A percentile compares a stretch with the other conserved stretches of the same genome.
These are phyloP conservation scores for Pogonomyrmex californicus DNA, from an alignment of 1,140 invertebrate species.

Conservation along the genomic window DNA sequence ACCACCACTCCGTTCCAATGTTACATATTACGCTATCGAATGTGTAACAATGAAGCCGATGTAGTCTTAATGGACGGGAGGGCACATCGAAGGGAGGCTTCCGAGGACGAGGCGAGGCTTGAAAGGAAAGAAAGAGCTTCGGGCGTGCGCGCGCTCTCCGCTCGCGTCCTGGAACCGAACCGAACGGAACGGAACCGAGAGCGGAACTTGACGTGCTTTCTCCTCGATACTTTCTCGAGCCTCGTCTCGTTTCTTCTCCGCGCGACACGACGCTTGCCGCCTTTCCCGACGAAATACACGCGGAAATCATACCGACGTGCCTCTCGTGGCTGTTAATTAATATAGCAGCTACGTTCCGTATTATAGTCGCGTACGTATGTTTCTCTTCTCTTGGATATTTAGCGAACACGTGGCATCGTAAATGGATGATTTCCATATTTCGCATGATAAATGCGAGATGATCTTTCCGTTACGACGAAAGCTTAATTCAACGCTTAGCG, in stretches of 20 bases:
- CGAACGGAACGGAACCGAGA: constrained; percentile 49
- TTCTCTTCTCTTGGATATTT: background rate
- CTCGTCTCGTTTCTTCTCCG: constrained; percentile 16
- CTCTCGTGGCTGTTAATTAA: background rate
- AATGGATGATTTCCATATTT: background rate
- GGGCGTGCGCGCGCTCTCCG: background rate
- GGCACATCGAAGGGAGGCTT: constrained; percentile 29
- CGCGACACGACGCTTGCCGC: constrained; percentile 15
- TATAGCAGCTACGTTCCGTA: background rate
- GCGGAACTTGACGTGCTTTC: constrained; percentile 66
- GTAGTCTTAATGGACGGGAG: constrained; percentile 30
- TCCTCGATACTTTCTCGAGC: constrained; percentile 63
- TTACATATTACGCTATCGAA: constrained; percentile 36
- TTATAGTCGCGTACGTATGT: background rate
- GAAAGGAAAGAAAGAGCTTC: constrained; percentile 41
- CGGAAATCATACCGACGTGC: background rate
- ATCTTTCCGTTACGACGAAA: background rate
- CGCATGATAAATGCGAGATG: background rate
- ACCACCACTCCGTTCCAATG: background rate
- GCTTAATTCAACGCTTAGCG: background rate
- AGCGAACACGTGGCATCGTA: background rate
- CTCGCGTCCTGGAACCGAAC: constrained; percentile 27
- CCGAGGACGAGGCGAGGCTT: background rate
- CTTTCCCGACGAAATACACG: constrained; percentile 33
- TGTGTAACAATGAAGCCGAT: constrained; percentile 51